phyloP scores from a whole-genome alignment of 2,797 vertebrate species.

The Helicolenus hilgendorfi region DNA sequence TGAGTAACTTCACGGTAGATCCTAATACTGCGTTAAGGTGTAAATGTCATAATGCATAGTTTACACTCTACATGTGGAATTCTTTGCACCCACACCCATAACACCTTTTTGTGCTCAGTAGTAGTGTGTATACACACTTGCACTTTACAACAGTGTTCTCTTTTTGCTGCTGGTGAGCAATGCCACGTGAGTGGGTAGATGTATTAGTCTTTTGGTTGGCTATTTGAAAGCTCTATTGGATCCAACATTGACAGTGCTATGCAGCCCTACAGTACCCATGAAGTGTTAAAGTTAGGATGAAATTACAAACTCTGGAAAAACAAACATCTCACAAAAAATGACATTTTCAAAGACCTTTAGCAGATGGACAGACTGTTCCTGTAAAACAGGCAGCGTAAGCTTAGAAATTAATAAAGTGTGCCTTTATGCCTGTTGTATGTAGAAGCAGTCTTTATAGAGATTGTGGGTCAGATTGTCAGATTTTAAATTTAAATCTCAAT shows the following conservation, averaged over 20 bases:
- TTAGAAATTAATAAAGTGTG: background rate
- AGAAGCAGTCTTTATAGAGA: background rate
- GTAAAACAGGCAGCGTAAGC: background rate
- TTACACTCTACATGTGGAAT: background rate
- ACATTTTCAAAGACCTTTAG: background rate
- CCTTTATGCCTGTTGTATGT: background rate
- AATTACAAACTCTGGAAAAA: background rate
- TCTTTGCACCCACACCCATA: constrained; percentile 15
- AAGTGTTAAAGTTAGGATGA: background rate
- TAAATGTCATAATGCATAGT: constrained; percentile 1
- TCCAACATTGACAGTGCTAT: background rate
- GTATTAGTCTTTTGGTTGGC: constrained; percentile 14
- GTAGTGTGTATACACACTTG: background rate
- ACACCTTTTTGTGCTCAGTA: background rate
- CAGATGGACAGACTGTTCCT: background rate
- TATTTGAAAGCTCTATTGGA: background rate
- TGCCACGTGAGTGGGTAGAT: constrained; percentile 36
- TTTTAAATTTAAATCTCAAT: background rate
- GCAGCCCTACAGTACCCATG: background rate
- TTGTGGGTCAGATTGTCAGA: background rate
- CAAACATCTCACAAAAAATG: background rate
- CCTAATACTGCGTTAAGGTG: background rate
- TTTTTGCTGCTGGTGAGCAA: constrained; percentile 42
- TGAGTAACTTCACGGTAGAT: background rate
- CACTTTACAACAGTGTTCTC: constrained; percentile 21